phyloP scores from a whole-genome alignment of 2,888 invertebrate species.

The Geotrupes spiniger region DNA sequence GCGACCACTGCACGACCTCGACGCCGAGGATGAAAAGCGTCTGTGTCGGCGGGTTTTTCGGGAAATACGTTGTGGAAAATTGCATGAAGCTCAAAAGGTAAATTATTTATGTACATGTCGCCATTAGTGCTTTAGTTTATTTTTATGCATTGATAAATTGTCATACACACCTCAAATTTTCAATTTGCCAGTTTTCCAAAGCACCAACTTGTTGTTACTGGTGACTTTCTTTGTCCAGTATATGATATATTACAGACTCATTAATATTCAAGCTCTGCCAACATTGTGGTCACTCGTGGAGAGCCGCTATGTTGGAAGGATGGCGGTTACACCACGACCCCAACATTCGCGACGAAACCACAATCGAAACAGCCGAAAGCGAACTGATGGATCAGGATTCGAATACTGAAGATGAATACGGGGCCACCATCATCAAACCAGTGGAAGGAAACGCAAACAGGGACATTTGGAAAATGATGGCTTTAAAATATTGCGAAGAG shows the following conservation, averaged over 20 bases:
- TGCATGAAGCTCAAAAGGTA: conserved; percentile 76
- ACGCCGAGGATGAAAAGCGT: conserved; percentile 74
- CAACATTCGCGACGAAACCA: conserved; percentile 58
- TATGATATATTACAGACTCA: too few species aligned
- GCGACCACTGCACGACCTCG: conserved; percentile 78
- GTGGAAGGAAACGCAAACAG: conserved; percentile 81
- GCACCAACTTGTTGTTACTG: too few species aligned
- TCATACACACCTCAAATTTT: too few species aligned
- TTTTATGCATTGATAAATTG: too few species aligned
- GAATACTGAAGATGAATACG: conserved; percentile 57
- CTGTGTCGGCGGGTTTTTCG: conserved; percentile 64
- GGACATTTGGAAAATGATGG: conserved; percentile 75
- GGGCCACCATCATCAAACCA: conserved; percentile 42
- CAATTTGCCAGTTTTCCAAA: too few species aligned
- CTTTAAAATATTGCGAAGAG: conserved; percentile 55
- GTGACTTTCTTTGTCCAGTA: too few species aligned
- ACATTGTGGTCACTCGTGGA: conserved; percentile 87
- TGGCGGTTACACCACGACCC: conserved; percentile 88
- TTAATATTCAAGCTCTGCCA: conserved; percentile 60
- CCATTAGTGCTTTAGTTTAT: too few species aligned
- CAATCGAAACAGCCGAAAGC: conserved; percentile 36
- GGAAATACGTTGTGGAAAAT: conserved; percentile 80
- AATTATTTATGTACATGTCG: too few species aligned
- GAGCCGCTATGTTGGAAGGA: conserved; percentile 86
- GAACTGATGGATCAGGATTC: conserved; percentile 40